A percentile compares a stretch with the other conserved stretches of the same genome.
phyloP scores from a whole-genome alignment of 92 coral and sea anemone genomes.

The Nematostella vectensis region DNA sequence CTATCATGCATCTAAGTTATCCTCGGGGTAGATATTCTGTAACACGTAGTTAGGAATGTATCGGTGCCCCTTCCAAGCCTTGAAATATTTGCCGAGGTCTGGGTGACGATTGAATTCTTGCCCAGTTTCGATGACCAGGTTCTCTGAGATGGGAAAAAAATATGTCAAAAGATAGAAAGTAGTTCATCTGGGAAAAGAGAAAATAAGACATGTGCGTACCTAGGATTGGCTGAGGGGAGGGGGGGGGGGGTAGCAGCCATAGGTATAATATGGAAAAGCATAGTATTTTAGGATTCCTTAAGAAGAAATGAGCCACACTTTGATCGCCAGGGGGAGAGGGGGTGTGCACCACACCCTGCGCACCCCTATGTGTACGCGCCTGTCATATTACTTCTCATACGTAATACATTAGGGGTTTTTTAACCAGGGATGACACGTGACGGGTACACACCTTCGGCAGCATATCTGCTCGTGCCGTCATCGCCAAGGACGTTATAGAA shows the following conservation, averaged over 20 bases:
- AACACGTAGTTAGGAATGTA: constrained; percentile 69
- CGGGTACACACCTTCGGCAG: constrained; percentile 75
- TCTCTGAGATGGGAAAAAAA: constrained; percentile 48
- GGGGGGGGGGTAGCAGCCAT: too few species aligned
- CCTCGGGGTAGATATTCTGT: constrained; percentile 64
- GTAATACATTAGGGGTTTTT: too few species aligned
- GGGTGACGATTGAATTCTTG: constrained; percentile 79
- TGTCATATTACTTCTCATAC: too few species aligned
- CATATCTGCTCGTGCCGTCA: constrained; percentile 81
- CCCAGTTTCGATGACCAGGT: constrained; percentile 55
- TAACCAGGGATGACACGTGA: too few species aligned
- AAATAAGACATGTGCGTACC: not conserved
- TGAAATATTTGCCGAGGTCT: constrained; percentile 69
- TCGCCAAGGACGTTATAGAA: constrained; percentile 89
- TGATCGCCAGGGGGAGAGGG: too few species aligned
- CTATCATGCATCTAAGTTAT: too few species aligned
- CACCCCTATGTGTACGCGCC: too few species aligned
- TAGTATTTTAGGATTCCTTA: too few species aligned
- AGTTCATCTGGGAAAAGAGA: not conserved
- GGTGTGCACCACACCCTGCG: too few species aligned
- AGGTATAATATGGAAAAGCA: too few species aligned
- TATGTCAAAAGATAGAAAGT: not conserved
- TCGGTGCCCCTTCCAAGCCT: constrained; percentile 53
- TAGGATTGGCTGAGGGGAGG: too few species aligned
- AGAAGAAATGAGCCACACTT: too few species aligned